These are phyloP conservation scores for Psittacus erithacus DNA, from an alignment of 2,113 vertebrate species.

Conservation along the genomic window DNA sequence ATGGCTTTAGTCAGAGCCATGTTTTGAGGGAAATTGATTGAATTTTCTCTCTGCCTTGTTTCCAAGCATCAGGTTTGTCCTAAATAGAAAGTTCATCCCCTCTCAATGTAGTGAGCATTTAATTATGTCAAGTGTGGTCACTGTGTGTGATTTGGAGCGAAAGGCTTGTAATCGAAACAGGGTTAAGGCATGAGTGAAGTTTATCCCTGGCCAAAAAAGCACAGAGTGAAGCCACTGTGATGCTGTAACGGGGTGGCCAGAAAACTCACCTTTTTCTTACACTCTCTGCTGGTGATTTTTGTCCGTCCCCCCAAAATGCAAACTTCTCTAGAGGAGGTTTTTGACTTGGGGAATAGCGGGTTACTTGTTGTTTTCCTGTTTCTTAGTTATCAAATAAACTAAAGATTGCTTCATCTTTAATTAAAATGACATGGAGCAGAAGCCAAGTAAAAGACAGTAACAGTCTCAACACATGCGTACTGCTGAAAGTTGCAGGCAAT, in stretches of 20 bases:
- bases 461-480: background rate
- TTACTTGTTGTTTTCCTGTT: background rate
- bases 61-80: background rate
- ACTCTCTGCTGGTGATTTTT: background rate
- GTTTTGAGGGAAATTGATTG: background rate
- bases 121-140: background rate
- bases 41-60: background rate
- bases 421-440: background rate
- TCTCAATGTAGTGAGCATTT: background rate
- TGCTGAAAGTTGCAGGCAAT: background rate
- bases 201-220: background rate
- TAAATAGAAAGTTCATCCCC: background rate
- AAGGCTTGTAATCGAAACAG: background rate
- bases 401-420: background rate
- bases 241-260: background rate
- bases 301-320: background rate
- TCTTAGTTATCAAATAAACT: background rate
- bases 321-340: background rate
- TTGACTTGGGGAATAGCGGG: background rate
- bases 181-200: background rate
- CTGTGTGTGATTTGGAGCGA: background rate
- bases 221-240: fast-evolving
- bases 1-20: background rate
- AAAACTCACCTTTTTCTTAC: background rate
- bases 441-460: background rate